Base-by-base conservation (phyloP, 2,888 invertebrate species). In the Hirtodrosophila histrioides region DNA sequence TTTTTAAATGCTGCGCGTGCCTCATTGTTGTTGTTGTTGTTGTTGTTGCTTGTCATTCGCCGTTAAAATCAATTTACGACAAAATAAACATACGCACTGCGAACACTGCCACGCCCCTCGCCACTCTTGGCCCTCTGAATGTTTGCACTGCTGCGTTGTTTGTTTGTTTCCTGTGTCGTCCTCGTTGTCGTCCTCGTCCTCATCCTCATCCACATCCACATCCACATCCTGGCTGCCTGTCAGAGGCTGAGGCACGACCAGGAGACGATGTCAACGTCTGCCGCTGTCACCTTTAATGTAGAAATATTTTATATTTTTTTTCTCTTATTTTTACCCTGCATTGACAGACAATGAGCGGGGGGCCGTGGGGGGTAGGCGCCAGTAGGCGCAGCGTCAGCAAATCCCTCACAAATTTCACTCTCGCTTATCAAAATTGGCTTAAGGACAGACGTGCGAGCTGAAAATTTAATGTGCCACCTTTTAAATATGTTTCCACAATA, bases 51-150 rank as follows among this genome's bases (percentile, higher is more conserved):
- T 84, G 86, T 83, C 82, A 83, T 77, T 83, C 84, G 84, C 84
- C 70, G 82, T 83, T 84, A 87, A 84, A 84, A 87, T 84, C 85
- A 84, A 84, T 86, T 84, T 84, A 86, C 87, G 87, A 71, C 82
- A 85, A 86, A 86, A 78, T 78, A 86, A 84, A 86, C 82, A 84
- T 79, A 81, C 77, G 75, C 82, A 76, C 65, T 64, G 73, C 64
- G 54, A 31, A 56, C 37, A 11, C 31, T 29, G 61, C 53, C 61
- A 51, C 64, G 51, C 70, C 69, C 43, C 39, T 3, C 44, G 37
- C 57, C 43, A 1, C 27, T 4, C 6, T 1, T 27, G 40, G 31
- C 55, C 37, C 51, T 48, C 61, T 43, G 53, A 55, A 60, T 85
- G 82, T 86, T 81, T 81, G 80, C 86, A 78, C 66, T 85, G 79